Evolutionary conservation across 2,797 vertebrate genomes (phyloP), one percentile per base, ranked within the genome.

Genomic region (Rhinichthys osculus): DNA sequence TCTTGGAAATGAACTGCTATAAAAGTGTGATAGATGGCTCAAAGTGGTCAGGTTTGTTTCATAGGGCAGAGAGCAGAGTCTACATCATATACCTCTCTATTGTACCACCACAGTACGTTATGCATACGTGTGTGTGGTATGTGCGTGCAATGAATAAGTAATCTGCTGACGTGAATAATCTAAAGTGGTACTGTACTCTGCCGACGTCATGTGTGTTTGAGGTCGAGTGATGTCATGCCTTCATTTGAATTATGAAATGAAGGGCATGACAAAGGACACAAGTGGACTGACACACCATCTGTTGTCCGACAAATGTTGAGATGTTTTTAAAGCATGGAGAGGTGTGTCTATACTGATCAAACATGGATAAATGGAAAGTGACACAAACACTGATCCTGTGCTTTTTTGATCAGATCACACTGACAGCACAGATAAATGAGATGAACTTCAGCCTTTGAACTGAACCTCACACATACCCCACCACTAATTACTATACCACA

Each of bases 301-400:
- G 76, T 85, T 80, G 40, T 64, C 52, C n/a, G 5, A 59, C 69
- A 85, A 66, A 72, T 30, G 57, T 27, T 81, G 14, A 64, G 69
- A 72, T 80, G 69, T 72, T 73, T 85, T 80, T 35, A 38, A 85
- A 78, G n/a, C 10, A 3, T 40, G 44, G 66, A 44, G 35, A 64
- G 42, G 77, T 81, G 86, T 89, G 90, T 91, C 90, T 84, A 86
- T 87, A 89, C 90, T 94, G 94, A 95, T 95, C 94, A 95, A 95
- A 95, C 92, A 90, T 89, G 91, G 92, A 93, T 93, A 94, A 94
- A 95, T 92, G 91, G 81, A 91, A 91, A 92, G 90, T 91, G 94
- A 94, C 93, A 95, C 91, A 94, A 94, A 95, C 93, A 94, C 89
- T 93, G 93, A 94, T 94, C 94, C 92, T 92, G 92, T 93, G 92